Conservation (phyloP, 2,888 invertebrate genomes). For the Steinernema carpocapsae region DNA sequence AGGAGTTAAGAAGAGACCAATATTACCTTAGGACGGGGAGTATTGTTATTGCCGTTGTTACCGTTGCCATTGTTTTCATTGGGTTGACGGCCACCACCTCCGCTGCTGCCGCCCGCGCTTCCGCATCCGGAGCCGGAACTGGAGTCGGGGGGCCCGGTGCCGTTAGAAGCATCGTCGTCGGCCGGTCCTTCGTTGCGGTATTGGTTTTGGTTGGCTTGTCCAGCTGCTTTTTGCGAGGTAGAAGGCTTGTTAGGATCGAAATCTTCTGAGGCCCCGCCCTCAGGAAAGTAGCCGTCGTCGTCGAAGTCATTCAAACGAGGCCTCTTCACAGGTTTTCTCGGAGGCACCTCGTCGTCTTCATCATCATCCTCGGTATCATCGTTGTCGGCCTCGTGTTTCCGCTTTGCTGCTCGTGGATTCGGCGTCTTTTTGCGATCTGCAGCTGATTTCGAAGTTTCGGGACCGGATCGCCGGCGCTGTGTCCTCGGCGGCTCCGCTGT, state of each 20-base stretch:
- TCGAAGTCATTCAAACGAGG: not conserved
- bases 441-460: not conserved
- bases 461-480: not conserved
- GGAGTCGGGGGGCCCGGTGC: too few species aligned
- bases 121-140: too few species aligned
- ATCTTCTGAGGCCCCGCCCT: not conserved
- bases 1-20: too few species aligned
- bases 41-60: too few species aligned
- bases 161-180: too few species aligned
- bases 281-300: not conserved
- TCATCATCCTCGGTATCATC: not conserved
- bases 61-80: too few species aligned
- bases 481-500: not conserved
- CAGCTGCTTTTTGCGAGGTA: not conserved
- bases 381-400: not conserved
- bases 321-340: not conserved
- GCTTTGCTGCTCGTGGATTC: not conserved
- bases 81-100: too few species aligned
- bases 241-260: slow-evolving; percentile 1
- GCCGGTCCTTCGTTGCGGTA: too few species aligned
- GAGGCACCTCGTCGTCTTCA: not conserved
- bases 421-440: not conserved
- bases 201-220: too few species aligned
- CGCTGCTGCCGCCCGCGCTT: too few species aligned
- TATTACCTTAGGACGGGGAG: too few species aligned